These are phyloP conservation scores for Leptinotarsa juncta DNA, from an alignment of 2,888 invertebrate genomes.

Conservation along the genomic window DNA sequence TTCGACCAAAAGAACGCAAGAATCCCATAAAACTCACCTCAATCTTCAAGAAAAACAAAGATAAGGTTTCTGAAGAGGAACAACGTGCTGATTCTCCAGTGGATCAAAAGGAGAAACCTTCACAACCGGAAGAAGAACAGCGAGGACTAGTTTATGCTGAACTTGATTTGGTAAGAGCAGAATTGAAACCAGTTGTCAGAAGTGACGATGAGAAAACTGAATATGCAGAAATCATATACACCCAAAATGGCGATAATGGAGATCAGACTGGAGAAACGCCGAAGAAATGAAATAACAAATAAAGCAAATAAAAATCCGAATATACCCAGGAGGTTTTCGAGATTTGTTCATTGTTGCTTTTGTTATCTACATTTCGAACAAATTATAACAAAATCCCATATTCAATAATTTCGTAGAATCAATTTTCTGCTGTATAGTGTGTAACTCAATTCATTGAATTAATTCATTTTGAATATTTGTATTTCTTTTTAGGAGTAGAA, in stretches of 20 bases:
- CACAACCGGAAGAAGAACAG: constrained; percentile 38
- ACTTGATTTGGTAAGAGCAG: constrained; percentile 71
- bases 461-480: too few relatives aligned
- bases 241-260: constrained; percentile 56
- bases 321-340: too few relatives aligned
- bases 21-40: constrained; percentile 55
- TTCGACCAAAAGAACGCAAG: constrained; percentile 57
- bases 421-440: too few relatives aligned
- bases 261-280: constrained; percentile 35
- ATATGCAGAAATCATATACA: constrained; percentile 86
- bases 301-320: not conserved
- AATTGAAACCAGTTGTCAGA: constrained; percentile 62
- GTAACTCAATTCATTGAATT: too few relatives aligned
- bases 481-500: too few relatives aligned
- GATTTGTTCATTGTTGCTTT: too few relatives aligned
- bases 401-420: too few relatives aligned
- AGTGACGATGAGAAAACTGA: constrained; percentile 74
- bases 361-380: too few relatives aligned
- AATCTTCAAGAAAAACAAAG: constrained; percentile 57
- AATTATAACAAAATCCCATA: too few relatives aligned
- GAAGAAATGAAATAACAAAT: constrained; percentile 29
- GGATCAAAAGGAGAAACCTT: constrained; percentile 34
- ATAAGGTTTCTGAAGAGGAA: constrained; percentile 53
- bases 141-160: constrained; percentile 78
- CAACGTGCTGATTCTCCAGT: constrained; percentile 37